Percentiles rank a stretch among this genome's conserved stretches.
phyloP scores from a whole-genome alignment of 92 coral and sea anemone genomes.

The Meandrina meandrites region DNA sequence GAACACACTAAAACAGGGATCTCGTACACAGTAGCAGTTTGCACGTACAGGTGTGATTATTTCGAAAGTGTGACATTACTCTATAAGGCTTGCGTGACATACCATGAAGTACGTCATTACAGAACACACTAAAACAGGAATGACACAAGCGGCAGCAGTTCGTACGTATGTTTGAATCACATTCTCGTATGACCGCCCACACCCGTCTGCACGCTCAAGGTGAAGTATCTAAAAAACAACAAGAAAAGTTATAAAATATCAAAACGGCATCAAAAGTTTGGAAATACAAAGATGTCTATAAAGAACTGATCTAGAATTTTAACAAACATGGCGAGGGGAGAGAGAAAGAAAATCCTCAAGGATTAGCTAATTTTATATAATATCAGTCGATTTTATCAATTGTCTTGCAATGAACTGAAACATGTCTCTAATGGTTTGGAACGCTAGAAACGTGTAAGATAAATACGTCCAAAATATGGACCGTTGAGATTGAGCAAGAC shows the following conservation, averaged over 20 bases:
- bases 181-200: slow-evolving; percentile 59
- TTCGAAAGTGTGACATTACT: background rate
- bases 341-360: too few relatives aligned
- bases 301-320: too few relatives aligned
- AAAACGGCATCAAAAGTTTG: background rate
- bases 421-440: too few relatives aligned
- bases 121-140: slow-evolving; percentile 53
- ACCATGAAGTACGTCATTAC: slow-evolving; percentile 64
- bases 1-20: slow-evolving; percentile 54
- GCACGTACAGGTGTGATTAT: too few relatives aligned
- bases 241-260: too few relatives aligned
- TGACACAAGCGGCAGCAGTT: slow-evolving; percentile 37
- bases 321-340: too few relatives aligned
- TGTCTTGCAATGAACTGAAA: too few relatives aligned
- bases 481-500: too few relatives aligned
- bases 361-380: too few relatives aligned
- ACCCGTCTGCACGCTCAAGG: slow-evolving; percentile 57
- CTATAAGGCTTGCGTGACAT: background rate
- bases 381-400: too few relatives aligned
- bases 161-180: slow-evolving; percentile 61
- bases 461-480: too few relatives aligned
- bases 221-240: slow-evolving; percentile 39
- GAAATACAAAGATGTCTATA: background rate
- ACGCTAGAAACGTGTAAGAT: too few relatives aligned
- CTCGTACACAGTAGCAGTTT: slow-evolving; percentile 40